phyloP scores from a whole-genome alignment of 1,140 invertebrate genomes.

The Chelonus insularis region DNA sequence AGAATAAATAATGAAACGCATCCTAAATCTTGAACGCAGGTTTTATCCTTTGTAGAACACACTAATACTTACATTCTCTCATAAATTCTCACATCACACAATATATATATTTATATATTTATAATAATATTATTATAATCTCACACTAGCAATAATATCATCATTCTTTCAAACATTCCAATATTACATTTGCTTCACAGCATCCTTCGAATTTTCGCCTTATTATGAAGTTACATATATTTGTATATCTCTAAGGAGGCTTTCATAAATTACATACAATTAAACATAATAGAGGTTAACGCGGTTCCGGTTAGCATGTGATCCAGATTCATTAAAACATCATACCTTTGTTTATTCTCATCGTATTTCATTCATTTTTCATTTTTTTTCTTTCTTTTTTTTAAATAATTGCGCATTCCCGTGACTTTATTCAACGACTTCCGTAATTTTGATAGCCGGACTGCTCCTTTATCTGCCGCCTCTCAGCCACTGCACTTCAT shows the following conservation, averaged over 20 bases:
- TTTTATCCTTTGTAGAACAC: conserved; percentile 9
- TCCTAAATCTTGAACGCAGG: conserved; percentile 23
- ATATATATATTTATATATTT: no score
- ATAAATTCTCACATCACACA: background rate
- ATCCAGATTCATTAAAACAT: conserved; percentile 47
- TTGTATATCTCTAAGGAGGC: conserved; percentile 38
- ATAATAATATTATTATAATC: conserved; percentile 1
- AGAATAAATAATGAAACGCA: conserved; percentile 58
- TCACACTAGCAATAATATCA: conserved; percentile 14
- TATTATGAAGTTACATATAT: conserved; percentile 25
- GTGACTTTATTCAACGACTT: conserved; percentile 31
- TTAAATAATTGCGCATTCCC: conserved; percentile 49
- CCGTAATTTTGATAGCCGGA: conserved; percentile 26
- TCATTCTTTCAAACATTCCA: conserved; percentile 5
- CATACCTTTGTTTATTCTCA: conserved; percentile 17
- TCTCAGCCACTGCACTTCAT: conserved; percentile 35
- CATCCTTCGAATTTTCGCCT: conserved; percentile 16
- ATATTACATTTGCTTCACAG: background rate
- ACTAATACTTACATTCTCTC: conserved; percentile 5
- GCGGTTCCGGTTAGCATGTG: conserved; percentile 61
- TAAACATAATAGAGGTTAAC: conserved; percentile 61
- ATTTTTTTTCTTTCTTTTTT: conserved; percentile 27
- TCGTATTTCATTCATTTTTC: conserved; percentile 29
- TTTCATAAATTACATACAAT: conserved; percentile 58
- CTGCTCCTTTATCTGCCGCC: conserved; percentile 23